Evolutionary conservation across 1,140 invertebrate genomes (phyloP), one percentile per base, ranked within the genome.

Genomic region (Armadillidium nasatum): DNA sequence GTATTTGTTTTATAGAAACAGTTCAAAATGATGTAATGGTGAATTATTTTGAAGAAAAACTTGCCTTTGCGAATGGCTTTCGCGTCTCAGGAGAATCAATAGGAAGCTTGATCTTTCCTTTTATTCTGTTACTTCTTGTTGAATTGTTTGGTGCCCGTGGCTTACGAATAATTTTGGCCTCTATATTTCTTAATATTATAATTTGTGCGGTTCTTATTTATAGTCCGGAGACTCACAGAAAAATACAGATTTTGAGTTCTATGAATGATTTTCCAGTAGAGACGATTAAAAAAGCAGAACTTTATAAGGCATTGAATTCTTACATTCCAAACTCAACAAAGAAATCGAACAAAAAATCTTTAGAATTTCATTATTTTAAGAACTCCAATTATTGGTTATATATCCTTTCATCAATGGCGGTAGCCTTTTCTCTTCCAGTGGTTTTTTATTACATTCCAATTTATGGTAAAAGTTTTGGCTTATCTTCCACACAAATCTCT

Each of bases 1-100:
- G 66, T 11, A 73, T 72, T 22, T 77, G 71, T 44, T 10, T 50
- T 15, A 73, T 68, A n/a, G 23, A 73, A 44, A 73, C n/a, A 60
- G 46, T 44, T 33, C 19, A 71, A 71, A n/a, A n/a, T n/a, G n/a
- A n/a, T n/a, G 46, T 60, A 21, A n/a, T 67, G 15, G 10, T 33
- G 19, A 9, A 76, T 44, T 67, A 45, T 13, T 71, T 67, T 50
- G 4, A 10, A 19, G 21, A 71, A 19, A 69, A 71, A 45, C 50
- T 70, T 23, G 44, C 50, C 44, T 11, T 43, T 22, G 44, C 68
- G 15, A 46, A 71, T 15, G 60, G 54, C 15, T 7, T 72, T 10
- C 54, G 54, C 13, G 54, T 74, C 3, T 23, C 11, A 10, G 54
- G 45, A 10, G 15, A 74, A 15, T 43, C 54, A 9, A 19, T 74